These are phyloP conservation scores for Labrus mixtus DNA, from an alignment of 2,113 vertebrate genomes.

Conservation along the genomic window DNA sequence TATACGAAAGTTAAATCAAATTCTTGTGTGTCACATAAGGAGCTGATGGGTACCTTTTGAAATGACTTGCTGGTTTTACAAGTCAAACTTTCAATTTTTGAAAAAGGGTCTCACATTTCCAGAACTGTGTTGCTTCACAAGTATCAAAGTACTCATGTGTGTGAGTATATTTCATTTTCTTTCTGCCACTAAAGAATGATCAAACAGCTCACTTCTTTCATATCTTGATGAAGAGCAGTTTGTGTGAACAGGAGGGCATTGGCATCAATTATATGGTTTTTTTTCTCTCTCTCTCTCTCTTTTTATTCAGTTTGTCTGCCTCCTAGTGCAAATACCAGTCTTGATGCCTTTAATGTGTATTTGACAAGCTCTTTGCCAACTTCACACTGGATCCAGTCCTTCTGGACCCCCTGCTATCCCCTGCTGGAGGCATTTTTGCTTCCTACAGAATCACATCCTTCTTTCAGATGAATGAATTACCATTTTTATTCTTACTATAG, in stretches of 20 bases:
- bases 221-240: constrained; percentile 26
- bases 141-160: constrained; percentile 19
- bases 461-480: constrained; percentile 51
- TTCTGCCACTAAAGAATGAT: constrained; percentile 21
- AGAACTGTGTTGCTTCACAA: constrained; percentile 7
- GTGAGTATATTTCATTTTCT: constrained; percentile 37
- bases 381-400: constrained; percentile 27
- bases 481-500: constrained; percentile 29
- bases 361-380: constrained; percentile 53
- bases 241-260: constrained; percentile 45
- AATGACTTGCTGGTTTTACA: background rate
- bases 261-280: constrained; percentile 49
- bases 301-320: constrained; percentile 21
- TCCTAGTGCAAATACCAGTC: constrained; percentile 26
- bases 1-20: background rate
- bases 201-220: constrained; percentile 21
- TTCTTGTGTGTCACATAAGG: background rate
- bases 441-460: constrained; percentile 22
- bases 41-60: background rate
- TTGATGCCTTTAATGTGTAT: constrained; percentile 54
- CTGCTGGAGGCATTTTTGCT: constrained; percentile 40
- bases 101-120: constrained; percentile 2
- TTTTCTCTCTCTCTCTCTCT: background rate
- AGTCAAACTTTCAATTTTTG: constrained; percentile 5
- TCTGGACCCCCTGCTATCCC: constrained; percentile 49